Evolutionary conservation across 2,797 vertebrate species (phyloP), one percentile per base, ranked within the genome.

Genomic region (Aulostomus chinensis): DNA sequence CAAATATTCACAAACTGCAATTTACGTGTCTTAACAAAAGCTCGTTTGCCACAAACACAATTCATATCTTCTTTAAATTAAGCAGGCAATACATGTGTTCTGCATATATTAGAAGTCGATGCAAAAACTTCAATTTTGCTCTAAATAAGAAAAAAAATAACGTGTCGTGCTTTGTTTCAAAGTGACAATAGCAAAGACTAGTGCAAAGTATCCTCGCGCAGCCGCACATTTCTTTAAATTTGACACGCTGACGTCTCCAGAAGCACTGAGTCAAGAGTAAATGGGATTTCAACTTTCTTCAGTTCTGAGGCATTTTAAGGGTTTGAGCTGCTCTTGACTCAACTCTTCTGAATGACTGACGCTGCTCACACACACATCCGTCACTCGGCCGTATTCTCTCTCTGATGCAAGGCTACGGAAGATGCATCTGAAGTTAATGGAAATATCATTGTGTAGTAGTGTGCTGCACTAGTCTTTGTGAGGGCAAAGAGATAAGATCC

Each of bases 71-170:
- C 37, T 40, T 55, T 49, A 59, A 73, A 64, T 69, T 36, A 74
- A 81, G 65, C 59, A 74, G 52, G 54, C 56, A 58, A 62, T 25
- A 64, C 13, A 24, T 51, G 32, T 70, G 45, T 64, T 75, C 47
- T 68, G 40, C 40, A 73, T 51, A 64, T 4, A 56, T 25, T 46
- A 47, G n/a, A 71, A 51, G 60, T 45, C 35, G 65, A 73, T 62
- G 37, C 13, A 78, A 65, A 73, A 73, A 73, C 13, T 61, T 12
- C 64, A 65, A 55, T 31, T 68, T 65, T 70, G 71, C 61, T 36
- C 16, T 25, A 35, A 25, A 26, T 35, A 16, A 48, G 20, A 42
- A 5, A 48, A 34, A 42, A n/a, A 55, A 0, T n/a, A 41, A 21
- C 28, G 2, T 0, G 5, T 45, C 7, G 9, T 34, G 21, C 35